Conservation (phyloP, 2,888 invertebrate species). For the Eupithecia subfuscata region DNA sequence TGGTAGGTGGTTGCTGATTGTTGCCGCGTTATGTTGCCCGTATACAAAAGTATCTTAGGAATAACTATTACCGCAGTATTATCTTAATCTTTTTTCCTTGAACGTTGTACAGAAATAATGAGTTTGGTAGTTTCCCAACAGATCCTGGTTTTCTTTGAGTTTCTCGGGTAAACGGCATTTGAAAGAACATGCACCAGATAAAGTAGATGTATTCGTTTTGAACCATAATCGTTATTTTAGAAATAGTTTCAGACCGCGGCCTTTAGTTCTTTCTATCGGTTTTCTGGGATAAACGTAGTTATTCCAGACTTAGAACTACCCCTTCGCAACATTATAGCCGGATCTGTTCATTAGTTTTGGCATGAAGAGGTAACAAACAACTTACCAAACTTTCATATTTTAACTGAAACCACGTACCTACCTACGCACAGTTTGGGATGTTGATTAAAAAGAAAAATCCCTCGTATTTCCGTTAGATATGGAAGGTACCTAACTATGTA, state of each 20-base stretch:
- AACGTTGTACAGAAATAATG: slow-evolving; percentile 31
- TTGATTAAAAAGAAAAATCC: slow-evolving; percentile 5
- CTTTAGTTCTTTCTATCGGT: background rate
- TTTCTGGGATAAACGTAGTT: background rate
- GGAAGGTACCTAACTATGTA: background rate
- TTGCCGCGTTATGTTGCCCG: background rate
- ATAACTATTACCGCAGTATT: slow-evolving; percentile 13
- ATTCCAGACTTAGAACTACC: background rate
- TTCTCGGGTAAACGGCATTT: background rate
- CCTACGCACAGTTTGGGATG: background rate
- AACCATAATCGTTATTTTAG: background rate
- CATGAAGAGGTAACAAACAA: background rate
- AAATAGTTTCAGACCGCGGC: background rate
- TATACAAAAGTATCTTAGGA: background rate
- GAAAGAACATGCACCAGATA: background rate
- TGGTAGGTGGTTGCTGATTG: background rate
- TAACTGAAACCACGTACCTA: background rate
- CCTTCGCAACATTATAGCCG: background rate
- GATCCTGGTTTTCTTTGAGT: background rate
- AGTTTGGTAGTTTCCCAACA: slow-evolving; percentile 7
- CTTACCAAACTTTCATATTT: background rate
- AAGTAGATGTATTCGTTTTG: background rate
- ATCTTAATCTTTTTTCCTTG: slow-evolving; percentile 28
- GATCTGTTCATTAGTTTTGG: background rate
- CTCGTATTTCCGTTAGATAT: background rate